These are phyloP conservation scores for Gerosis bhagava DNA, from an alignment of 2,888 invertebrate species.

Conservation along the genomic window DNA sequence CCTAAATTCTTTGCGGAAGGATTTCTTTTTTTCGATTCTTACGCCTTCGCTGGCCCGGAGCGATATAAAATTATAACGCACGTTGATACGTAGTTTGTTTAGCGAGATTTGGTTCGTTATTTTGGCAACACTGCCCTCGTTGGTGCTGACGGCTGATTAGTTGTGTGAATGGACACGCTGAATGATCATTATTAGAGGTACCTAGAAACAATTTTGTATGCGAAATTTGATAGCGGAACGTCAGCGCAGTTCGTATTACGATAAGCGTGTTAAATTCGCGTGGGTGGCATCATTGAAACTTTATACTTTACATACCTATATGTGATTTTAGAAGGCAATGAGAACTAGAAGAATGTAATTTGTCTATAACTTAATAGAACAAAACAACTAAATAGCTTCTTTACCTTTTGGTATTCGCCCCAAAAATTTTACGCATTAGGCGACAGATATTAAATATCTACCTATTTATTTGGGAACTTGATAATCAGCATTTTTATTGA, in stretches of 20 bases:
- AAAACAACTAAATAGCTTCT: too few species aligned
- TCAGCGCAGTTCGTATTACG: conserved; percentile 14
- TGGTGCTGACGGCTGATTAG: conserved; percentile 44
- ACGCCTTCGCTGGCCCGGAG: conserved; percentile 55
- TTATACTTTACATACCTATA: too few species aligned
- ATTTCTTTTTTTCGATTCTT: conserved; percentile 59
- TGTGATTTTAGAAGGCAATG: too few species aligned
- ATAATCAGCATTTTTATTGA: too few species aligned
- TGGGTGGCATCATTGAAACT: conserved; percentile 10
- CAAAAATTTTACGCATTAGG: too few species aligned
- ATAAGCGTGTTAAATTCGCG: conserved; percentile 28
- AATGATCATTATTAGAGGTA: conserved; percentile 30
- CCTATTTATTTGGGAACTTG: too few species aligned
- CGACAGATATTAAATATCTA: too few species aligned
- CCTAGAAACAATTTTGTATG: conserved; percentile 9
- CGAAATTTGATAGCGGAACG: conserved; percentile 18
- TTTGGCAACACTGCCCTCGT: conserved; percentile 54
- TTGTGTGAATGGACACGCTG: conserved; percentile 50
- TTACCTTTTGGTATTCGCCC: too few species aligned
- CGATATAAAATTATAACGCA: conserved; percentile 66
- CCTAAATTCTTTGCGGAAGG: conserved; percentile 79
- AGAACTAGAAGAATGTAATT: too few species aligned
- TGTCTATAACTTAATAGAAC: too few species aligned
- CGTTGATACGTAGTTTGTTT: conserved; percentile 55
- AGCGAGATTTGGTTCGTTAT: conserved; percentile 51